phyloP scores from a whole-genome alignment of 2,113 vertebrate species.

The Xiphophorus hellerii region DNA sequence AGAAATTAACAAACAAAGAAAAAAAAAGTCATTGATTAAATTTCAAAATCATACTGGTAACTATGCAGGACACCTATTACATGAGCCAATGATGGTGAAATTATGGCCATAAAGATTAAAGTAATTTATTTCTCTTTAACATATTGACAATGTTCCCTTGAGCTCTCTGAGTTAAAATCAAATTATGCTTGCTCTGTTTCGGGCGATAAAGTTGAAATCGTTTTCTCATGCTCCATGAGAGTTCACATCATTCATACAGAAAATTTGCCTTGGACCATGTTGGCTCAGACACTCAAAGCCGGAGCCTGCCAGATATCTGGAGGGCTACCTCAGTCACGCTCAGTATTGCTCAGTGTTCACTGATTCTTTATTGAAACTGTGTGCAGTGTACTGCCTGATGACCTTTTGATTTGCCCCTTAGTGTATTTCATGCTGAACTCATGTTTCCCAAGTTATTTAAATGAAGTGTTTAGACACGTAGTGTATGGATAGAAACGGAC shows the following conservation, averaged over 20 bases:
- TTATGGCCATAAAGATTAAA: conserved; percentile 6
- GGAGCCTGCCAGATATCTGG: neutral
- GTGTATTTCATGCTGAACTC: conserved; percentile 34
- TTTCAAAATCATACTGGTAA: neutral
- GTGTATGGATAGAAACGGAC: neutral
- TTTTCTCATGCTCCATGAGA: neutral
- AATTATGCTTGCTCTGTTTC: conserved; percentile 11
- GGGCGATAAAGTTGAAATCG: neutral
- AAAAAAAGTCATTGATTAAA: too few species aligned
- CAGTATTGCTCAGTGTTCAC: neutral
- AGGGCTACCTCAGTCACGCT: conserved; percentile 3
- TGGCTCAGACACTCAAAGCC: neutral
- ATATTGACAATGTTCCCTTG: conserved; percentile 6
- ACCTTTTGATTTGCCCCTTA: conserved; percentile 18
- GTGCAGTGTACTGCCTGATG: conserved; percentile 13
- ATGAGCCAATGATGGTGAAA: neutral
- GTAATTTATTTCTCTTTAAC: conserved; percentile 9
- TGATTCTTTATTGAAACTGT: neutral
- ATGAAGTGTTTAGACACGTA: conserved; percentile 18
- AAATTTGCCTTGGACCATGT: conserved; percentile 16
- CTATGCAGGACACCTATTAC: neutral
- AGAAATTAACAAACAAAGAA: too few species aligned
- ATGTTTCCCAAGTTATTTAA: conserved; percentile 12
- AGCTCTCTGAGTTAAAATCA: conserved; percentile 6
- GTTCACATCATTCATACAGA: conserved; percentile 3